Base-by-base conservation (phyloP, 2,888 invertebrate species). In the Mimachlamys varia region DNA sequence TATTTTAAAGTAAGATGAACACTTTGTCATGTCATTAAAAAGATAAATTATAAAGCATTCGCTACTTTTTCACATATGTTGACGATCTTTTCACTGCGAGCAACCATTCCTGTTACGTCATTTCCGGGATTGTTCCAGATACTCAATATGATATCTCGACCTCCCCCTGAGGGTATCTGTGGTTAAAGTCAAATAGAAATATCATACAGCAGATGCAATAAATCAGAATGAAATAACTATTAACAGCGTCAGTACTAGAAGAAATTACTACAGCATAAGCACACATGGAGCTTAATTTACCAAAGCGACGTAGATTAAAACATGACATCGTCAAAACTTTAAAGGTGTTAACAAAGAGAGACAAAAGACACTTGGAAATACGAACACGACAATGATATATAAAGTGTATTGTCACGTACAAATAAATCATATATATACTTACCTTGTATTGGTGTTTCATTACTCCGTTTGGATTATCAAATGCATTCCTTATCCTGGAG, bases 101-200 rank as follows among this genome's bases (percentile, higher is more conserved):
- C 76, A 33, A 76, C 76, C 76, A 76, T 76, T 76, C 76, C 76
- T 27, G 76, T 76, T 27, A 76, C 76, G 33, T 76, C 76, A 76
- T 76, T 33, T 33, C 76, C 76, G 5, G 76, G 76, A 33, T 76
- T 76, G 76, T 76, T 76, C 76, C 76, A 76, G 0, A 76, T 2
- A 76, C 76, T 76, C 22, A 76, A 76, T 33, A 33, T 76, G 76
- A 76, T 12, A 33, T 76, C 76, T 22, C 76, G 76, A 76, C 76
- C 76, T 12, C 33, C 76, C 27, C 76, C 76, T 27, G 76, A 76
- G 12, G 76, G 76, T 33, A 76, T 33, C 76, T 76, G 33, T 76
- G 7, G 27, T 12, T 27, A 76, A 19, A 58, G 19, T 58, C 17
- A 53, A 13, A 62, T 19, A 62, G 27, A n/a, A 27, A 44, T 44